Conservation (phyloP, 37 sponge, comb jelly and placozoan species). For the Amphimedon queenslandica region DNA sequence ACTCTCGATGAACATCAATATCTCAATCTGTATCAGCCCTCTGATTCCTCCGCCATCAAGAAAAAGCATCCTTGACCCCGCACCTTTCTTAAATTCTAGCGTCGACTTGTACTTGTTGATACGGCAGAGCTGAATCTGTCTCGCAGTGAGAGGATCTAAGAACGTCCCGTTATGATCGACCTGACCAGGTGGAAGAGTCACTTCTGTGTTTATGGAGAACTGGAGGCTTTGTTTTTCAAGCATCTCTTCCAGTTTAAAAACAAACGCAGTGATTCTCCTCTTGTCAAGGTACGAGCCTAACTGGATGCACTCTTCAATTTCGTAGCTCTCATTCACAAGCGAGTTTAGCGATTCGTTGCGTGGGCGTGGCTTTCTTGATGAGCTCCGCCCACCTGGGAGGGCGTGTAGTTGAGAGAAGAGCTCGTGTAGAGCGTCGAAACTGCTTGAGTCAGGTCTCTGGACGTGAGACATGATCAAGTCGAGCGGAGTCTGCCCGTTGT, state of each 20-base stretch:
- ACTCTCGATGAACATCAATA: constrained; percentile 28
- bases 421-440: neutral
- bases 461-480: constrained; percentile 22
- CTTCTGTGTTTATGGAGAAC: neutral
- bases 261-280: neutral
- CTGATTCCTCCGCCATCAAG: constrained; percentile 67
- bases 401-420: neutral
- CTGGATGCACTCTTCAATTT: neutral
- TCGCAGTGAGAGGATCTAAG: neutral
- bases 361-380: neutral
- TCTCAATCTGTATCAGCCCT: constrained; percentile 51
- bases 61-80: constrained; percentile 38
- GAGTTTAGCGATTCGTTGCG: neutral
- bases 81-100: neutral
- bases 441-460: neutral
- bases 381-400: neutral
- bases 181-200: neutral
- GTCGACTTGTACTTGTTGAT: neutral
- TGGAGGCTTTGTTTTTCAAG: neutral
- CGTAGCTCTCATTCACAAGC: constrained; percentile 1
- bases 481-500: constrained; percentile 28
- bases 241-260: constrained; percentile 8
- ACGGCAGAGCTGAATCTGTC: neutral
- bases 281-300: neutral
- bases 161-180: neutral